Percentiles rank a stretch among this genome's conserved stretches.
Evolutionary conservation across 2,888 invertebrate species (phyloP).

Genomic region (Euplagia quadripunctaria): DNA sequence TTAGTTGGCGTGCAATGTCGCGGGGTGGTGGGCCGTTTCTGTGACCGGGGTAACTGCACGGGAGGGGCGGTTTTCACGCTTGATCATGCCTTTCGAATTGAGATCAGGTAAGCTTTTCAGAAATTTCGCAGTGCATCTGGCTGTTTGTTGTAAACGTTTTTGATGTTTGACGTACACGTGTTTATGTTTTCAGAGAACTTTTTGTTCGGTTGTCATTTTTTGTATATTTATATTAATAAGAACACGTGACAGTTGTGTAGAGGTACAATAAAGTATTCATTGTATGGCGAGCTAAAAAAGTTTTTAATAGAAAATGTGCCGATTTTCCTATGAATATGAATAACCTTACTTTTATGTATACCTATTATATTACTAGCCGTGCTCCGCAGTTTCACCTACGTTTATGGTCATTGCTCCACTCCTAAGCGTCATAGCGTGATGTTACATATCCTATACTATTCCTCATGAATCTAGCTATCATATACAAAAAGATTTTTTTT

Average conservation of each 20-base stretch:
- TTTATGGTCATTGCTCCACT: too few relatives aligned
- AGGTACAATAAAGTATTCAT: not conserved
- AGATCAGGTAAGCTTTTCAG: constrained; percentile 82
- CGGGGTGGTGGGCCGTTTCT: constrained; percentile 69
- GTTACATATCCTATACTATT: too few relatives aligned
- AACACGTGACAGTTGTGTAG: not conserved
- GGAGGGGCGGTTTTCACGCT: constrained; percentile 78
- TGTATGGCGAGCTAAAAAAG: not conserved
- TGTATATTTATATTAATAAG: not conserved
- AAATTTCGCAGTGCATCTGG: constrained; percentile 47
- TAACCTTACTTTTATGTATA: too few relatives aligned
- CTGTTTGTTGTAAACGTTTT: constrained; percentile 38
- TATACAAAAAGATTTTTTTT: too few relatives aligned
- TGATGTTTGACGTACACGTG: constrained; percentile 34
- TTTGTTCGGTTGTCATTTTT: not conserved
- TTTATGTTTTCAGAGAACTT: constrained; percentile 23
- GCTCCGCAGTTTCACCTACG: too few relatives aligned
- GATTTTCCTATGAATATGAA: not conserved
- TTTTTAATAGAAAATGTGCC: not conserved
- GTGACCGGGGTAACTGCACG: constrained; percentile 73
- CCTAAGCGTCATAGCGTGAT: too few relatives aligned
- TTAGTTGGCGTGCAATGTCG: constrained; percentile 72
- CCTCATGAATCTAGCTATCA: too few relatives aligned
- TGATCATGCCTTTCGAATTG: constrained; percentile 84
- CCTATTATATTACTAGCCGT: too few relatives aligned